phyloP scores from a whole-genome alignment of 2,888 invertebrate species.

The Drosophila pullipes region DNA sequence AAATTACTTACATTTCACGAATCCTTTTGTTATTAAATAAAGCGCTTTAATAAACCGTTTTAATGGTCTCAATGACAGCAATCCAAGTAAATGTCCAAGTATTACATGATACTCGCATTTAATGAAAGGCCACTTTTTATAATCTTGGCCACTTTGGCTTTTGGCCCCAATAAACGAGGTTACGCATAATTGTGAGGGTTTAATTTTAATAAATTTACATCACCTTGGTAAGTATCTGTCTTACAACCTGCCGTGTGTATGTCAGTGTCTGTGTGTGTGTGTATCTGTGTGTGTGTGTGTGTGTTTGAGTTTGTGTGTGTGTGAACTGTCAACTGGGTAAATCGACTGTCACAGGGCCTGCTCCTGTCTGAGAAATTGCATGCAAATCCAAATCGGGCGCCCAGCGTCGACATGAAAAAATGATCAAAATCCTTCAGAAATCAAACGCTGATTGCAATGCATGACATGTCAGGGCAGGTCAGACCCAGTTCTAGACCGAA shows the following conservation, averaged over 20 bases:
- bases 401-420: constrained; percentile 61
- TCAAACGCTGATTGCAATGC: constrained; percentile 74
- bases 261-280: constrained; percentile 1
- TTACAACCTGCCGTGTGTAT: constrained; percentile 6
- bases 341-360: constrained; percentile 58
- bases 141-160: constrained; percentile 49
- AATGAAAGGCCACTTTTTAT: constrained; percentile 44
- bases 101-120: constrained; percentile 26
- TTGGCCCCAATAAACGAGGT: constrained; percentile 64
- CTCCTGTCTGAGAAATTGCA: constrained; percentile 53
- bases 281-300: background rate
- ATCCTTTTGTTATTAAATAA: background rate
- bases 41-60: background rate
- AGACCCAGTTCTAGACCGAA: constrained; percentile 2
- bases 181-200: constrained; percentile 68
- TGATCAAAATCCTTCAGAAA: constrained; percentile 79
- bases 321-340: constrained; percentile 43
- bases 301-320: constrained; percentile 4
- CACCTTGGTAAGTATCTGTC: constrained; percentile 49
- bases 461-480: constrained; percentile 61
- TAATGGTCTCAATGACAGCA: background rate
- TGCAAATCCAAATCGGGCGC: constrained; percentile 42
- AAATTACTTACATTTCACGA: background rate
- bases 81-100: background rate
- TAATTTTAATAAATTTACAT: constrained; percentile 70